Base-by-base conservation (phyloP, 2,888 invertebrate genomes). In the Perdita meconis region DNA sequence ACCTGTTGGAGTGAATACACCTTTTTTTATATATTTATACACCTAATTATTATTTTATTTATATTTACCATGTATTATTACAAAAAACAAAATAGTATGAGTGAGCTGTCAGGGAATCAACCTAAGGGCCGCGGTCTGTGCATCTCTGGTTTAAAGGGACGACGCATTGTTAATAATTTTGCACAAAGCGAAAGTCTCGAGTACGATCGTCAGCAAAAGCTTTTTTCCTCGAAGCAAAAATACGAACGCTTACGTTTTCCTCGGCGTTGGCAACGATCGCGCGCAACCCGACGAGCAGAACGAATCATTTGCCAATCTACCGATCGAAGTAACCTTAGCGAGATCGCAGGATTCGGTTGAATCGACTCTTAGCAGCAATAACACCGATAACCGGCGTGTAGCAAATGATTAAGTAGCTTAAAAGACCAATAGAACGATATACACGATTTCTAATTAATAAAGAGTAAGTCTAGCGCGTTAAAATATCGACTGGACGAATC, bases 401-500 rank as follows among this genome's bases (percentile, higher is more conserved):
- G 80, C 57, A 74, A 74, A 83, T 56, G 65, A 70, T 82, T 78
- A 84, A 80, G 68, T 84, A 84, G 85, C 63, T 73, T 84, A 80
- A 84, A 84, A 75, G 84, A 84, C 84, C 84, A 84, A 84, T 84
- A 84, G 85, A 55, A 84, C 56, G 72, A 82, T 84, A 84, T 73
- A 77, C 68, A 80, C 82, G 74, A 84, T 82, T 84, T 84, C 71
- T 84, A 84, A 84, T 77, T 77, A 76, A 63, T 80, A 82, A 69
- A 68, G 78, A 82, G 75, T 84, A 84, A 84, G 82, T 83, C 74
- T 84, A 79, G 66, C 66, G 56, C 55, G 79, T 75, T 78, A 78
- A 75, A 75, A 55, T 65, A 73, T 66, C 34, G 19, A 75, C 74
- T 60, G 75, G 19, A 56, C 42, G 16, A 53, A 60, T 75, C 22